phyloP scores from a whole-genome alignment of 1,140 invertebrate species.

The Pseudomyrmex pallidus region DNA sequence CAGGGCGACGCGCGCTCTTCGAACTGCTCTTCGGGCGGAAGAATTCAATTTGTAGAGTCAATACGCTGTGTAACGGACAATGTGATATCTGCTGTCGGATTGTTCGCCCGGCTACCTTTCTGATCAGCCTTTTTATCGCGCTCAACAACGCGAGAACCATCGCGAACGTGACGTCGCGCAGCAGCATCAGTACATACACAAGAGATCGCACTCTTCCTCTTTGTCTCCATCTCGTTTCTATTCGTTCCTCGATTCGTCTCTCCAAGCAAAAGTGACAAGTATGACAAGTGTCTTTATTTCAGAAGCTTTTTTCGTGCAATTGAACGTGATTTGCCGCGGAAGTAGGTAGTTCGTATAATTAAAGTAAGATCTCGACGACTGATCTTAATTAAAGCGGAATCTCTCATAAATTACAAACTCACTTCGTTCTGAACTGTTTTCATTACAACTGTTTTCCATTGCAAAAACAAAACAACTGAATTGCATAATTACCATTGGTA shows the following conservation, averaged over 20 bases:
- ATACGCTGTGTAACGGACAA: conserved; percentile 38
- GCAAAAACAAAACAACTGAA: not conserved
- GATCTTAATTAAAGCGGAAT: conserved; percentile 30
- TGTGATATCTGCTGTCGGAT: conserved; percentile 45
- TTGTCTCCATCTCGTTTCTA: not conserved
- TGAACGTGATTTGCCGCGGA: conserved; percentile 6
- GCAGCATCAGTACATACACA: not conserved
- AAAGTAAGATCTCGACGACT: not conserved
- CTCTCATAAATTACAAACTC: conserved; percentile 4
- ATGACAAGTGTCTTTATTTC: conserved; percentile 5
- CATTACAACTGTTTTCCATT: not conserved
- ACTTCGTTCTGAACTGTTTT: not conserved
- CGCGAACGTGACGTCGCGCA: conserved; percentile 16
- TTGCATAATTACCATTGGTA: conserved; percentile 13
- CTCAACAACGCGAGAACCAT: conserved; percentile 1
- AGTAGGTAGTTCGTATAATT: not conserved
- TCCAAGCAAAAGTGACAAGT: not conserved
- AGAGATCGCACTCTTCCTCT: conserved; percentile 13
- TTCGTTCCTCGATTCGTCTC: too few relatives aligned
- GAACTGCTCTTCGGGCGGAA: conserved; percentile 27
- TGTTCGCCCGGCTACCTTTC: conserved; percentile 11
- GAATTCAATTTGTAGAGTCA: conserved; percentile 59
- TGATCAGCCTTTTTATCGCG: conserved; percentile 48
- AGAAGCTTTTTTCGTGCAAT: not conserved
- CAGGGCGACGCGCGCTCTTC: not conserved